Evolutionary conservation across 1,140 invertebrate species (phyloP), one percentile per base, ranked within the genome.

Genomic region (Sitobion miscanthi): DNA sequence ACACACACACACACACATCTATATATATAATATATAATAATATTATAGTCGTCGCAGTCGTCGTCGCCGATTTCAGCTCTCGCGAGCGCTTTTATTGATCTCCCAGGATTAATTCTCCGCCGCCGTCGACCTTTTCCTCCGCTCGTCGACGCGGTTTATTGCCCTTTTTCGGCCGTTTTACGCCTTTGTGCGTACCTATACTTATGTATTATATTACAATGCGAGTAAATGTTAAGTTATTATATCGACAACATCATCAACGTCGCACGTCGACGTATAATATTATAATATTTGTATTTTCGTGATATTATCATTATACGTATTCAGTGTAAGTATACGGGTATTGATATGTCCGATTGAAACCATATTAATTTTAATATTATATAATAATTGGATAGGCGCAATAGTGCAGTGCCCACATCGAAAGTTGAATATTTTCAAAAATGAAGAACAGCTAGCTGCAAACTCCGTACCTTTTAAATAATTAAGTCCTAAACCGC

Each of bases 81-180:
- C 38, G 47, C 88, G 88, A 89, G 49, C 52, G 88, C 86, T 49
- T 93, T 88, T 93, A 87, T 93, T 88, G 83, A 86, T 93, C 92
- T 93, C 92, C 17, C 92, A 45, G 83, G 83, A 86, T 93, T 88
- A 87, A 86, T 93, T 69, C 86, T 88, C 62, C 82, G 0, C 42
- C n/a, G 87, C 87, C 45, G 85, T n/a, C 20, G 38, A 45, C 57
- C 45, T 23, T 91, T 38, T 91, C 90, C 77, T 82, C 45, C 23
- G 57, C 42, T 23, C 52, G 35, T 77, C 30, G 35, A 38, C 49
- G 35, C 77, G 25, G 57, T 47, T 90, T 69, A 38, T 69, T 90
- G 52, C 57, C 52, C 57, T 69, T 62, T 42, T 69, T 90, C 52
- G 23, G 20, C 54, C 20, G 25, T 69, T 90, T 4, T 57, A 86